Evolutionary conservation across 2,888 invertebrate species (phyloP).

Genomic region (Acleris cristana): DNA sequence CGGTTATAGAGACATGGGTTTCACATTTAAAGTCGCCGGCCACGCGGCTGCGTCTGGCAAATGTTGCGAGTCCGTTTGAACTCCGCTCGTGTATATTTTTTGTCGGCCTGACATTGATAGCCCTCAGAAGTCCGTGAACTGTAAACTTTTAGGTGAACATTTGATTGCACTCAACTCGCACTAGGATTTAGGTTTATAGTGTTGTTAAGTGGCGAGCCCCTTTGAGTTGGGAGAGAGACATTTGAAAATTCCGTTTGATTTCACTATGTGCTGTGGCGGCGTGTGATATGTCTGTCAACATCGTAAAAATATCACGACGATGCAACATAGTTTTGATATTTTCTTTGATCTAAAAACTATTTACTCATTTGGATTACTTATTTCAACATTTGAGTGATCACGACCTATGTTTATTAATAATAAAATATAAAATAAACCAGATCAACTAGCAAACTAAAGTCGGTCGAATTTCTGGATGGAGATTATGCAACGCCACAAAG

Average conservation of each 20-base stretch:
- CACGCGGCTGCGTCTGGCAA: slow-evolving; percentile 54
- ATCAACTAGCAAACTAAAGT: background rate
- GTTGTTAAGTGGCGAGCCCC: slow-evolving; percentile 52
- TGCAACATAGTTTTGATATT: slow-evolving; percentile 18
- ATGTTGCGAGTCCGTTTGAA: slow-evolving; percentile 59
- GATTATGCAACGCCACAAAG: slow-evolving; percentile 5
- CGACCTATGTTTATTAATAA: slow-evolving; percentile 16
- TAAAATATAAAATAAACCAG: background rate
- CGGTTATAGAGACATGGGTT: slow-evolving; percentile 71
- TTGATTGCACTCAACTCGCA: slow-evolving; percentile 57
- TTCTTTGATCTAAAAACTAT: slow-evolving; percentile 28
- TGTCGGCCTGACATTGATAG: slow-evolving; percentile 66
- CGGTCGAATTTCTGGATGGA: background rate
- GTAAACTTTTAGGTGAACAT: slow-evolving; percentile 57
- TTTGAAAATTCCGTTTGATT: slow-evolving; percentile 29
- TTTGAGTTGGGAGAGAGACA: slow-evolving; percentile 45
- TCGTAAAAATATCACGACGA: slow-evolving; percentile 29
- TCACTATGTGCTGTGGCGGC: slow-evolving; percentile 4
- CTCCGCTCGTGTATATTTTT: slow-evolving; percentile 56
- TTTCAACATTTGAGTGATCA: slow-evolving; percentile 5
- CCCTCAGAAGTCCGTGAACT: slow-evolving; percentile 54
- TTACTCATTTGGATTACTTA: slow-evolving; percentile 10
- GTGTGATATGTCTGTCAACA: slow-evolving; percentile 33
- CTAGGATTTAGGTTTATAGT: slow-evolving; percentile 61
- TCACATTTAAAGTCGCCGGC: slow-evolving; percentile 67